phyloP scores from a whole-genome alignment of 2,113 vertebrate genomes.

The Chamaetylas fuelleborni region DNA sequence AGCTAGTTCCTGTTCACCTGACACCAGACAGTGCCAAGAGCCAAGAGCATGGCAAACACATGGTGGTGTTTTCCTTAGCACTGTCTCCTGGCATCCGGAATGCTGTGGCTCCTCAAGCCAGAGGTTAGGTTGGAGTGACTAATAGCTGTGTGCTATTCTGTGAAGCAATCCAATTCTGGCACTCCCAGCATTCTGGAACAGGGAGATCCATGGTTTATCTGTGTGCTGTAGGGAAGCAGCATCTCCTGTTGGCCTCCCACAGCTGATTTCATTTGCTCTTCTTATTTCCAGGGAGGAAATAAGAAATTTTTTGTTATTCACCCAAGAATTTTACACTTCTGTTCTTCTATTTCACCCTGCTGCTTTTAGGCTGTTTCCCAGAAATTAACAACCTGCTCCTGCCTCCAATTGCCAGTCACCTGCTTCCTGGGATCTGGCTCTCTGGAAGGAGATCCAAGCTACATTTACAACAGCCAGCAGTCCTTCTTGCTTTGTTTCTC shows the following conservation, averaged over 20 bases:
- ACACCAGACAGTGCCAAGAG: neutral
- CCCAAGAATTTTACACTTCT: neutral
- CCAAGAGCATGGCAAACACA: neutral
- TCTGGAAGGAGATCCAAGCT: neutral
- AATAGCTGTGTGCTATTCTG: neutral
- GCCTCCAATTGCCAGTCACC: neutral
- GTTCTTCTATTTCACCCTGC: neutral
- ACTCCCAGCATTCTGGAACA: neutral
- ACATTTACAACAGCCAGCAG: neutral
- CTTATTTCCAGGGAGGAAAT: neutral
- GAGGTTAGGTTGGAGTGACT: neutral
- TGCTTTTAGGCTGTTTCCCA: neutral
- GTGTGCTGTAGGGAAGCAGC: fast-evolving
- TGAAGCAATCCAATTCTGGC: neutral
- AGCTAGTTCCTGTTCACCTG: neutral
- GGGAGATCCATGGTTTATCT: neutral
- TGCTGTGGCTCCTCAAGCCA: neutral
- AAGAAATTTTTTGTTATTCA: neutral
- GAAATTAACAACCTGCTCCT: neutral
- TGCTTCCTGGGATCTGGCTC: neutral
- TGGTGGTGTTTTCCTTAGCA: neutral
- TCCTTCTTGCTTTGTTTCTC: neutral
- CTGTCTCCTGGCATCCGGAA: fast-evolving
- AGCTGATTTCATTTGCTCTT: neutral
- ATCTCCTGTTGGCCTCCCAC: neutral